Base-by-base conservation (phyloP, 2,888 invertebrate genomes). In the Drosophila maculinotata region DNA sequence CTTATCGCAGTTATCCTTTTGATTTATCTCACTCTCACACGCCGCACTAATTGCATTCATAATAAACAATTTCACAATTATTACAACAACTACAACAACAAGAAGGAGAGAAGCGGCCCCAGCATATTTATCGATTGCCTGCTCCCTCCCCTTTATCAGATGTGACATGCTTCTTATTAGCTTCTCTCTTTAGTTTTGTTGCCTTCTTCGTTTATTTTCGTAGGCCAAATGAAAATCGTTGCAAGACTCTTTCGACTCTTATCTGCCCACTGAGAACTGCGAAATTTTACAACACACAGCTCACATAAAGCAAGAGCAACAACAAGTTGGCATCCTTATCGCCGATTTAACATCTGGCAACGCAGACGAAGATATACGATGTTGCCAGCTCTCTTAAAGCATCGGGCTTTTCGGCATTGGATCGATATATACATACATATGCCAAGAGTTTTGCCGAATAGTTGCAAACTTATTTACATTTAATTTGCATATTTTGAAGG, bases 391-490 rank as follows among this genome's bases (percentile, higher is more conserved):
- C n/a, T n/a, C 36, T 49, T 42, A 9, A 25, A 38, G 23, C 17
- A 42, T 35, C 31, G 31, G 33, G 10, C 31, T 39, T 48, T 49
- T 36, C 15, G 49, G 38, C 36, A 38, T 49, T 36, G 59, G 35
- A 58, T 59, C 42, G 42, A 38, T 69, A 44, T 28, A 38, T 15
- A n/a, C 17, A 45, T 8, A 28, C 15, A 28, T 44, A n/a, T 30
- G 60, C 33, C 39, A 45, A 71, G 48, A 51, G 39, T 36, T 70
- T 65, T 82, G 74, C 63, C 60, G 75, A 86, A 89, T 89, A 89
- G 89, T 88, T 89, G 79, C 77, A 76, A 66, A 65, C 87, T 89
- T 86, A 89, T 89, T 89, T 89, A 90, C 89, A 89, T 90, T 87
- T 87, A 88, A 90, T 89, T 90, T 90, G 90, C 89, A 89, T 89